Percentiles rank a stretch among this genome's conserved stretches.
phyloP scores from a whole-genome alignment of 2,113 vertebrate genomes.

The Bambusicola thoracicus region DNA sequence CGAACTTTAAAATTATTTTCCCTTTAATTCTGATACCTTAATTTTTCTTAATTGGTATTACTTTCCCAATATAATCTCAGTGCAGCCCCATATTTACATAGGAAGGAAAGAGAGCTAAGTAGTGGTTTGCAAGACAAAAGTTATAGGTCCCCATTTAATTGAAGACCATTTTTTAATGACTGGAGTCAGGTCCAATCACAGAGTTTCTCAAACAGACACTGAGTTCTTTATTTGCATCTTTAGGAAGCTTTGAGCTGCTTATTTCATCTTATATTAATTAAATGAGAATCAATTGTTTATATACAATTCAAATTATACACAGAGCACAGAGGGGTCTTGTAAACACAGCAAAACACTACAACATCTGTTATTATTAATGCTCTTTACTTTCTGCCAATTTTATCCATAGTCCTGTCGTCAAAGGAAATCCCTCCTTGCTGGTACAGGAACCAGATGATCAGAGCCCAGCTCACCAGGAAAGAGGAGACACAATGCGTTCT shows the following conservation, averaged over 20 bases:
- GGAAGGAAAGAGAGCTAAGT: background rate
- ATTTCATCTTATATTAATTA: slow-evolving; percentile 25
- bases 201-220: background rate
- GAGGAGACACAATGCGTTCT: background rate
- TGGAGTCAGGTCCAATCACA: background rate
- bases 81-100: background rate
- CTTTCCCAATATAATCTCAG: background rate
- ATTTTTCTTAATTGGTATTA: background rate
- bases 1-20: background rate
- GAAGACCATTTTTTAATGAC: background rate
- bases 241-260: background rate
- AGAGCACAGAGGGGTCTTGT: background rate
- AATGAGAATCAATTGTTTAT: slow-evolving; percentile 29
- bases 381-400: slow-evolving; percentile 32
- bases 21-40: background rate
- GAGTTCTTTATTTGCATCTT: background rate
- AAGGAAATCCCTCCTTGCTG: background rate
- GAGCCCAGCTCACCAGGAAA: background rate
- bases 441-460: background rate
- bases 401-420: background rate
- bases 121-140: background rate
- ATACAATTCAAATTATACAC: slow-evolving; percentile 15
- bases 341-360: slow-evolving; percentile 13
- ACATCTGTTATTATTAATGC: slow-evolving; percentile 29
- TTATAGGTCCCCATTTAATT: background rate